A percentile compares a stretch with the other conserved stretches of the same genome.
Evolutionary conservation across 2,113 vertebrate species (phyloP).

Genomic region (Aptenodytes forsteri): DNA sequence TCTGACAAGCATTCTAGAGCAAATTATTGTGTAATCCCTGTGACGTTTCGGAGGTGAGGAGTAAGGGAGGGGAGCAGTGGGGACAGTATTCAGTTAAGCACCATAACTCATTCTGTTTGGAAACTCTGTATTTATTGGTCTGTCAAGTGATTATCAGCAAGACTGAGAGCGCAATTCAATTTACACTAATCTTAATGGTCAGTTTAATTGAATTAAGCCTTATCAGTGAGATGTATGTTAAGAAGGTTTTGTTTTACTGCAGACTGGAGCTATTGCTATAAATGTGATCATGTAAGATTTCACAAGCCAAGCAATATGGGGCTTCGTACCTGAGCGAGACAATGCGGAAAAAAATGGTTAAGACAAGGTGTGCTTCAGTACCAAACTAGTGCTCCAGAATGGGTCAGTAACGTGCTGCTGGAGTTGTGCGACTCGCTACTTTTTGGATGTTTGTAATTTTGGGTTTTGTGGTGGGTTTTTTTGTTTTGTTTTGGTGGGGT

Average conservation of each 20-base stretch:
- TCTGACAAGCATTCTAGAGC: not conserved
- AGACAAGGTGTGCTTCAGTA: not conserved
- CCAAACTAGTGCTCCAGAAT: not conserved
- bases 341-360: not conserved
- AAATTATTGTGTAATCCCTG: not conserved
- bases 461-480: not conserved
- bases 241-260: not conserved
- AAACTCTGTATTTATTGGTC: not conserved
- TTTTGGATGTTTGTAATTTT: not conserved
- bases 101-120: not conserved
- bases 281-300: not conserved
- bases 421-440: not conserved
- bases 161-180: not conserved
- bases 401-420: not conserved
- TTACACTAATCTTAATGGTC: not conserved
- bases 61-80: not conserved
- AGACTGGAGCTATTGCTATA: not conserved
- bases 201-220: conserved; percentile 26
- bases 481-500: not conserved
- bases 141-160: not conserved
- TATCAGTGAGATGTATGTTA: not conserved
- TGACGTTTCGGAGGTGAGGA: not conserved
- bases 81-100: not conserved
- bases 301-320: not conserved
- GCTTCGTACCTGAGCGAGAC: not conserved